Percentiles rank a stretch among this genome's conserved stretches.
phyloP scores from a whole-genome alignment of 2,113 vertebrate genomes.

The Tragelaphus imberbis region DNA sequence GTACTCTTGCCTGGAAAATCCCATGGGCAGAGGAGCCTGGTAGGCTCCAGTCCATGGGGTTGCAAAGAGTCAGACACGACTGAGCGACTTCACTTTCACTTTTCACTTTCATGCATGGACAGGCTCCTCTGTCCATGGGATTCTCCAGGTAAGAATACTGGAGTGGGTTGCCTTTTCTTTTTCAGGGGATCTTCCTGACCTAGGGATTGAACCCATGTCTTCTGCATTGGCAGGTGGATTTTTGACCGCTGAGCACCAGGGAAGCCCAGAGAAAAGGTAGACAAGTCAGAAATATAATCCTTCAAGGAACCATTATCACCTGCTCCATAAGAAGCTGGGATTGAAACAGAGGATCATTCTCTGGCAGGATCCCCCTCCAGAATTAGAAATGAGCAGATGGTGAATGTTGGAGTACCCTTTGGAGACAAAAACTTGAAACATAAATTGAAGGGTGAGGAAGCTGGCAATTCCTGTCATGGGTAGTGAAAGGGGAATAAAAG shows the following conservation, averaged over 20 bases:
- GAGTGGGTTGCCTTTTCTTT: not conserved
- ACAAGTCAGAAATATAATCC: not conserved
- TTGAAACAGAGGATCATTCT: not conserved
- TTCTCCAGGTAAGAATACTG: not conserved
- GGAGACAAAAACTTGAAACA: not conserved
- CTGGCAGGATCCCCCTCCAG: not conserved
- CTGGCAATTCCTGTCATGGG: not conserved
- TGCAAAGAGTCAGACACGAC: too few species aligned
- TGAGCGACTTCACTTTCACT: too few species aligned
- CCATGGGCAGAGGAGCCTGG: too few species aligned
- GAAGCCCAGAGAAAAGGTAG: not conserved
- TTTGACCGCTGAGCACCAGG: not conserved
- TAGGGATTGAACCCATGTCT: not conserved
- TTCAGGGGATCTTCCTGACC: not conserved
- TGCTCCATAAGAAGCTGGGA: not conserved
- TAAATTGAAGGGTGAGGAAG: not conserved
- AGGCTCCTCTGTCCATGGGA: not conserved
- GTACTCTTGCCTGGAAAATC: too few species aligned
- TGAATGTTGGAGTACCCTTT: not conserved
- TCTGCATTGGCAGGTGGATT: not conserved
- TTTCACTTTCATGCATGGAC: too few species aligned
- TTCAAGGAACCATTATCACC: not conserved
- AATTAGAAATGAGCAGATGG: not conserved
- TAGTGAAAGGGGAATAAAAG: not conserved
- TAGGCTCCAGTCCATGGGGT: too few species aligned